Conservation (phyloP, 2,888 invertebrate species). For the Argynnis bischoffii region DNA sequence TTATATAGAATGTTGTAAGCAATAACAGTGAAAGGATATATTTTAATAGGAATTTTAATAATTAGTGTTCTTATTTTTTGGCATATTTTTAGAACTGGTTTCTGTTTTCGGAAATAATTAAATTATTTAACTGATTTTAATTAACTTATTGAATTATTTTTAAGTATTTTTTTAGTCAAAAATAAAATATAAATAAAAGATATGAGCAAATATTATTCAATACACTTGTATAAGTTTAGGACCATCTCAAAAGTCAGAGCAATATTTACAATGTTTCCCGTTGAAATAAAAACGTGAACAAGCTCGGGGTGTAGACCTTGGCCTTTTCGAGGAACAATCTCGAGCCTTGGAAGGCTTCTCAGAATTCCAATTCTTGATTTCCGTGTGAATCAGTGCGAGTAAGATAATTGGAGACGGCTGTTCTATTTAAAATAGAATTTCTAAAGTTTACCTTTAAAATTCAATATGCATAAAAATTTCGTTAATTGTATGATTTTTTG, state of each 20-base stretch:
- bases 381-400: slow-evolving; percentile 32
- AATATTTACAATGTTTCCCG: slow-evolving; percentile 35
- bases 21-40: not conserved
- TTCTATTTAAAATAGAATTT: slow-evolving; percentile 10
- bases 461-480: not conserved
- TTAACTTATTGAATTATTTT: too few species aligned
- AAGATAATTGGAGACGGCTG: slow-evolving; percentile 14
- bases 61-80: too few species aligned
- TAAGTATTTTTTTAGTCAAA: too few species aligned
- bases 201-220: not conserved
- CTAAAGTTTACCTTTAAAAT: not conserved
- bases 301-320: slow-evolving; percentile 33
- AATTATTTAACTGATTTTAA: too few species aligned
- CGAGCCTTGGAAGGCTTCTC: slow-evolving; percentile 37
- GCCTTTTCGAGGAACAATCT: slow-evolving; percentile 38
- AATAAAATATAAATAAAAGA: not conserved
- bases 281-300: slow-evolving; percentile 32
- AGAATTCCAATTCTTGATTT: slow-evolving; percentile 36
- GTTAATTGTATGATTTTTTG: not conserved
- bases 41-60: not conserved
- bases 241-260: slow-evolving; percentile 4
- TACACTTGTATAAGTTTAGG: slow-evolving; percentile 5
- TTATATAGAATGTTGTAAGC: not conserved
- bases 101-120: too few species aligned
- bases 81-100: too few species aligned